Base-by-base conservation (phyloP, 2,113 vertebrate genomes). In the Rhynchomys soricoides region DNA sequence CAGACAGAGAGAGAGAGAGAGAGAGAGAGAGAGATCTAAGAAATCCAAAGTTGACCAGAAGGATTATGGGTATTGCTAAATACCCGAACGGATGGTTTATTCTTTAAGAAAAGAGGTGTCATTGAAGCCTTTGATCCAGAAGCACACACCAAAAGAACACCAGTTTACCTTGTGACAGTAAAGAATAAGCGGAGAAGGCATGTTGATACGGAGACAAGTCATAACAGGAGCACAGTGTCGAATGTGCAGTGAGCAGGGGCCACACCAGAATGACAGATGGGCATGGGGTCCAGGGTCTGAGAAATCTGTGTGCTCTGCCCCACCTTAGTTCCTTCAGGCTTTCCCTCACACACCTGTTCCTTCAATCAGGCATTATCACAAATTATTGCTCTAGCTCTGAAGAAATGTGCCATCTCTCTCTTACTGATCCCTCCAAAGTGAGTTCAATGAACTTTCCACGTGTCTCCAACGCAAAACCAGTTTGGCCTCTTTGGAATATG, bases 221-320 rank as follows among this genome's bases (percentile, higher is more conserved):
- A 43, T 59, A 64, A 78, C 43, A 16, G 4, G 66, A 22, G 16
- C 48, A 37, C 29, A 43, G 15, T 6, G 37, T 37, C 7, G 2
- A 26, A 11, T 66, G 59, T 34, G 16, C 40, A 86, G 8, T 66
- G 59, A 31, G 2, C 43, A 29, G 37, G 1, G 15, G 31, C 16
- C 16, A 12, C 66, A 34, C 5, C 11, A 37, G 50, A 66, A 26
- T 31, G 45, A 12, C 31, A 6, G 17, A 57, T 26, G 45, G 45
- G 1, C 7, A 0, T 75, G 75, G 24, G 52, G 34, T 15, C 21
- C 4, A 1, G 13, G 2, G 2, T 16, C n/a, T 45, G 50, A 52
- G 15, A 37, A 5, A 31, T 29, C 3, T 3, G 0, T 4, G 48
- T 7, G 15, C 16, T 3, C 21, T 26, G 26, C 34, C 12, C 22